Percentiles rank a stretch among this genome's conserved stretches.
These are phyloP conservation scores for Dorcus hopei DNA, from an alignment of 2,888 invertebrate genomes.

Conservation along the genomic window DNA sequence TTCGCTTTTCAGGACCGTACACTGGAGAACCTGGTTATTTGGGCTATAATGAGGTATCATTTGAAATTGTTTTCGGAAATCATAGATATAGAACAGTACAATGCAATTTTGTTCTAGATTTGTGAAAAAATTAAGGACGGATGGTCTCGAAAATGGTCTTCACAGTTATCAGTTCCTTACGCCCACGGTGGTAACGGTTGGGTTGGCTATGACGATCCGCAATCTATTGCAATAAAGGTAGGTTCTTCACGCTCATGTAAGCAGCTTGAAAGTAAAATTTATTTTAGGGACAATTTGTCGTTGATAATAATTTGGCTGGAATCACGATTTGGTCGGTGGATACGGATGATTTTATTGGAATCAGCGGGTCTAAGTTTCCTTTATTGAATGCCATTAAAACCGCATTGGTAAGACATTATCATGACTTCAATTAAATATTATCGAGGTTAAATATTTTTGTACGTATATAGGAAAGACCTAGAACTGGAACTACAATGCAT, in stretches of 20 bases:
- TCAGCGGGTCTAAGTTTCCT: conserved; percentile 59
- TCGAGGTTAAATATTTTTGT: no score
- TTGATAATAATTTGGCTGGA: conserved; percentile 52
- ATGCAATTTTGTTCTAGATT: conserved; percentile 29
- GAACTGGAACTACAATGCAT: no score
- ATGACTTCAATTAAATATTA: no score
- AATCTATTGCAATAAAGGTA: conserved; percentile 42
- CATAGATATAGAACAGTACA: background rate
- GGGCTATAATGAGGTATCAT: conserved; percentile 67
- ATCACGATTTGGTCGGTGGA: conserved; percentile 80
- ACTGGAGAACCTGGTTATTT: conserved; percentile 61
- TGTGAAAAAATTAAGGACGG: conserved; percentile 28
- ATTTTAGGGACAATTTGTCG: no score
- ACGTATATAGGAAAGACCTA: no score
- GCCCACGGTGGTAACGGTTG: conserved; percentile 40
- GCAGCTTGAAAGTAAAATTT: no score
- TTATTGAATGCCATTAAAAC: conserved; percentile 60
- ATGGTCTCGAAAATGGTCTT: conserved; percentile 29
- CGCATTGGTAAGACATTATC: conserved; percentile 30
- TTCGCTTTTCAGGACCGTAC: conserved; percentile 61
- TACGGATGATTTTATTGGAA: conserved; percentile 69
- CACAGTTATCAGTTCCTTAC: conserved; percentile 47
- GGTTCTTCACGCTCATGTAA: no score
- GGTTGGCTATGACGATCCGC: conserved; percentile 45
- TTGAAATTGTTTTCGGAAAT: background rate